These are phyloP conservation scores for Limnothrissa miodon DNA, from an alignment of 2,113 vertebrate species.

Conservation along the genomic window DNA sequence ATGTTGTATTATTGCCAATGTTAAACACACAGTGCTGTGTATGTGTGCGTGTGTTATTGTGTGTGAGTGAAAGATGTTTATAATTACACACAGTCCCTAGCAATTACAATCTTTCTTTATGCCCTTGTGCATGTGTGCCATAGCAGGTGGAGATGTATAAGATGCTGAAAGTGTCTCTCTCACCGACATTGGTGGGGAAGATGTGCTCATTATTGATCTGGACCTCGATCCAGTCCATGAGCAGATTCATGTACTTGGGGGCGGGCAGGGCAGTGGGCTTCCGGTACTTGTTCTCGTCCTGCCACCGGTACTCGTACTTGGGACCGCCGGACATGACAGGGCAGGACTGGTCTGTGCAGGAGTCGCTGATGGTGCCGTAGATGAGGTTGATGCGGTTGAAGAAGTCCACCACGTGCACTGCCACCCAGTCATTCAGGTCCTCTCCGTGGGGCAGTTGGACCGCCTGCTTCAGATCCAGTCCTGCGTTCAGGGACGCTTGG, in stretches of 20 bases:
- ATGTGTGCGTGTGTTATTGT: no score
- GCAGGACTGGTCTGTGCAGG: constrained; percentile 88
- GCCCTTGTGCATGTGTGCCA: background rate
- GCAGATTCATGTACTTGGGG: constrained; percentile 93
- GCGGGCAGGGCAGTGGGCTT: constrained; percentile 88
- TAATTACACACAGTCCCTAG: no score
- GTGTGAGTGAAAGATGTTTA: no score
- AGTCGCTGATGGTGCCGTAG: constrained; percentile 95
- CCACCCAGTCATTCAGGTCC: constrained; percentile 95
- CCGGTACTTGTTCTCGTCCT: constrained; percentile 88
- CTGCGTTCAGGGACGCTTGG: constrained; percentile 91
- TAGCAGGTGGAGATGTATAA: background rate
- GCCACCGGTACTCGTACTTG: constrained; percentile 96
- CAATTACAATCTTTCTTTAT: no score
- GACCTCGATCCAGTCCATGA: constrained; percentile 98
- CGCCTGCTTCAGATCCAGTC: constrained; percentile 89
- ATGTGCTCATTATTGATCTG: constrained; percentile 97
- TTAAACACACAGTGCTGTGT: no score
- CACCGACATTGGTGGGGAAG: constrained; percentile 93
- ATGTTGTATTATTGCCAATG: no score
- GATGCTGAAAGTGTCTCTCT: constrained; percentile 56
- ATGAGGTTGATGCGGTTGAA: constrained; percentile 99
- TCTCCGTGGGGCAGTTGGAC: constrained; percentile 89
- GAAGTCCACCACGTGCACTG: constrained; percentile 97
- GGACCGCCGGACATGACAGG: constrained; percentile 93